Percentiles rank a stretch among this genome's conserved stretches.
Conservation (phyloP, 2,797 vertebrate species). For the Siniperca undulata region DNA sequence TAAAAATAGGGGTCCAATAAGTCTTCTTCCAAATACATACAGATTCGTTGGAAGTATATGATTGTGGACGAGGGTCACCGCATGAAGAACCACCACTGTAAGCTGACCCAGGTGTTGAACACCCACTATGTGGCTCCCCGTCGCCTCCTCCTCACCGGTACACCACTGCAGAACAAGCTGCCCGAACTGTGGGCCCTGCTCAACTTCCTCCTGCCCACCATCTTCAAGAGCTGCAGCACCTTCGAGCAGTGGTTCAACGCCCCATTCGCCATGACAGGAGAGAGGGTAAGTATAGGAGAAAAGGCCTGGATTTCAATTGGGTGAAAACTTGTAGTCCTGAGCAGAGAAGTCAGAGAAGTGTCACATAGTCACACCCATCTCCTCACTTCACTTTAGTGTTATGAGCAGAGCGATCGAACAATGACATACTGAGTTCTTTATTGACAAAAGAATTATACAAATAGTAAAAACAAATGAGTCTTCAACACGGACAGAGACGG, state of each 20-base stretch:
- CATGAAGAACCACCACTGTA: constrained; percentile 99
- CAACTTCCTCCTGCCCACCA: constrained; percentile 97
- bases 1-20: not conserved
- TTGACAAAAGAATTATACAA: too few relatives aligned
- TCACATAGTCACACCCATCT: too few relatives aligned
- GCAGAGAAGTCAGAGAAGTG: too few relatives aligned
- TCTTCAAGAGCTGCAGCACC: constrained; percentile 98
- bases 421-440: too few relatives aligned
- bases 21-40: constrained; percentile 84
- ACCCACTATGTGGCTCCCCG: constrained; percentile 97
- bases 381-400: too few relatives aligned
- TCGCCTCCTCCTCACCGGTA: constrained; percentile 94
- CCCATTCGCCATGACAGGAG: constrained; percentile 98
- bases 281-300: constrained; percentile 88
- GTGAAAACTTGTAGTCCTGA: too few relatives aligned
- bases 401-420: too few relatives aligned
- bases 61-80: constrained; percentile 98
- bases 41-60: constrained; percentile 99
- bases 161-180: constrained; percentile 95
- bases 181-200: constrained; percentile 98
- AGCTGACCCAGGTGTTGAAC: constrained; percentile 97
- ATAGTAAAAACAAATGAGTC: too few relatives aligned
- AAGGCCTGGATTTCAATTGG: too few relatives aligned
- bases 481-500: too few relatives aligned
- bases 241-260: constrained; percentile 99